These are phyloP conservation scores for Leptatherina wallacei DNA, from an alignment of 2,797 vertebrate species.

Conservation along the genomic window DNA sequence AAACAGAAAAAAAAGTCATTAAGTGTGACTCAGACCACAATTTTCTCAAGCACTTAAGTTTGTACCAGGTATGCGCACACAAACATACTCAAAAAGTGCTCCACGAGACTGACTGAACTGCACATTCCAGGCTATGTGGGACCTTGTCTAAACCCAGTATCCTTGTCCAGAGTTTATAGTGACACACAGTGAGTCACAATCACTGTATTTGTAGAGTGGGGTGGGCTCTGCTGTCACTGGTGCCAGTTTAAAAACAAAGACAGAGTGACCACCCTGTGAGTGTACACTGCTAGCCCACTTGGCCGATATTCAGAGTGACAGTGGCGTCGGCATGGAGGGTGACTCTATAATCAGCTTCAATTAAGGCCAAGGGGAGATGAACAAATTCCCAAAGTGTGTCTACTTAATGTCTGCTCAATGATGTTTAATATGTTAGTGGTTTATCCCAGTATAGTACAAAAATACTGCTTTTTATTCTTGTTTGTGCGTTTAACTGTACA, in stretches of 20 bases:
- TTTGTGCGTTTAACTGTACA: slow-evolving; percentile 25
- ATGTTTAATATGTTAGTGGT: slow-evolving; percentile 28
- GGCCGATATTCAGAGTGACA: slow-evolving; percentile 79
- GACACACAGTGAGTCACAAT: slow-evolving; percentile 75
- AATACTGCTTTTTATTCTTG: not conserved
- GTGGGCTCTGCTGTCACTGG: slow-evolving; percentile 55
- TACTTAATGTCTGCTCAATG: slow-evolving; percentile 23
- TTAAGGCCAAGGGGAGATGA: slow-evolving; percentile 78
- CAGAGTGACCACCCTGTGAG: slow-evolving; percentile 79
- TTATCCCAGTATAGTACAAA: not conserved
- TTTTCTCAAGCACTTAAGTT: slow-evolving; percentile 23
- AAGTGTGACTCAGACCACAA: slow-evolving; percentile 56
- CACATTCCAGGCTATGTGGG: slow-evolving; percentile 44
- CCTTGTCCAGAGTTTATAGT: slow-evolving; percentile 45
- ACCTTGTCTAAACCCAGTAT: slow-evolving; percentile 37
- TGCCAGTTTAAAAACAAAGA: slow-evolving; percentile 74
- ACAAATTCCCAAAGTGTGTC: slow-evolving; percentile 44
- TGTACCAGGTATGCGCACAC: slow-evolving; percentile 8
- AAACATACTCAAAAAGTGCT: slow-evolving; percentile 17
- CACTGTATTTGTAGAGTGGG: slow-evolving; percentile 53
- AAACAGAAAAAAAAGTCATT: slow-evolving; percentile 49
- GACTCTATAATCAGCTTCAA: slow-evolving; percentile 82
- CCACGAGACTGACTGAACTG: slow-evolving; percentile 35
- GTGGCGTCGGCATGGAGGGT: slow-evolving; percentile 68
- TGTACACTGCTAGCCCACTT: slow-evolving; percentile 62